Conservation (phyloP, 2,888 invertebrate species). For the Microdon myrmicae region DNA sequence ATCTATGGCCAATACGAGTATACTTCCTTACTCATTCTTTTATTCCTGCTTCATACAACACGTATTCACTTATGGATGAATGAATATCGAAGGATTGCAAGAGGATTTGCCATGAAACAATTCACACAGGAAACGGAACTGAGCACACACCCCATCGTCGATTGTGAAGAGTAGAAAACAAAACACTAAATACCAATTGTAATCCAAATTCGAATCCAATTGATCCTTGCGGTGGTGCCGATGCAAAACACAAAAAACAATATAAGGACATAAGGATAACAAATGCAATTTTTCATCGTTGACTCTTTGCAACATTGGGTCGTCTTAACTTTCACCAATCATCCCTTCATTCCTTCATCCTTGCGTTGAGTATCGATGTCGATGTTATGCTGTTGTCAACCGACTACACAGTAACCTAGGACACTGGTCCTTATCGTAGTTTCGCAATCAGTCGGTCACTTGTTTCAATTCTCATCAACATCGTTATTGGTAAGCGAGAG, state of each 20-base stretch:
- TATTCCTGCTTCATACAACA: too few species aligned
- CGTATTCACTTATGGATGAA: slow-evolving; percentile 34
- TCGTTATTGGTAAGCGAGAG: neutral
- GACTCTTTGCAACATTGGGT: slow-evolving; percentile 1
- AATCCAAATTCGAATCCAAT: slow-evolving; percentile 49
- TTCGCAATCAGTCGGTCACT: slow-evolving; percentile 47
- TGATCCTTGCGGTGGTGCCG: slow-evolving; percentile 41
- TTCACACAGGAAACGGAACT: slow-evolving; percentile 43
- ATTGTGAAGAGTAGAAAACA: slow-evolving; percentile 6
- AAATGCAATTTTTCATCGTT: slow-evolving; percentile 40
- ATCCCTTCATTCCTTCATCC: too few species aligned
- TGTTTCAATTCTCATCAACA: slow-evolving; percentile 44
- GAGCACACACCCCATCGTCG: too few species aligned
- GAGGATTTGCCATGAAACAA: slow-evolving; percentile 41
- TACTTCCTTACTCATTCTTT: too few species aligned
- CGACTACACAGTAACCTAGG: slow-evolving; percentile 25
- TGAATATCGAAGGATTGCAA: slow-evolving; percentile 52
- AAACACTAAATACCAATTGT: slow-evolving; percentile 32
- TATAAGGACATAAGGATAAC: too few species aligned
- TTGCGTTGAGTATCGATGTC: too few species aligned
- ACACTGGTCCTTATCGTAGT: slow-evolving; percentile 38
- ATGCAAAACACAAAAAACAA: too few species aligned
- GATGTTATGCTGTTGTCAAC: too few species aligned
- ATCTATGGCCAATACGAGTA: too few species aligned
- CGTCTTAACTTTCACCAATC: slow-evolving; percentile 17